Evolutionary conservation across 1,140 invertebrate genomes (phyloP).

Genomic region (Lerema accius): DNA sequence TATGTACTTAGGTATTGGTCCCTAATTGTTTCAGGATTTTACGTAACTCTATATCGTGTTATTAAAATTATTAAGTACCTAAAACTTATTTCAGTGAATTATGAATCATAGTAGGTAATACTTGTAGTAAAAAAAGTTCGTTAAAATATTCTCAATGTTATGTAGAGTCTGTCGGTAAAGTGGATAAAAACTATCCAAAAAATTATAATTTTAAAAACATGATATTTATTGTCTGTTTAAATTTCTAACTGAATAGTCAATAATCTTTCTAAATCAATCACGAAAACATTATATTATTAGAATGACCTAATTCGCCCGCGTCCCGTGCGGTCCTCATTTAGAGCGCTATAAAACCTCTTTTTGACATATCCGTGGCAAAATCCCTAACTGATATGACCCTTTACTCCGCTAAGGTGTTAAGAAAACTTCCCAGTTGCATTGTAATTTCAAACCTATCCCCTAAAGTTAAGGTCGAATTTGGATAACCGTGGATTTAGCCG

Average conservation of each 20-base stretch:
- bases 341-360: conserved; percentile 75
- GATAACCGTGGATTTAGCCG: conserved; percentile 35
- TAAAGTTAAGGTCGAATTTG: conserved; percentile 37
- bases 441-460: conserved; percentile 28
- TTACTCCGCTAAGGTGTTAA: conserved; percentile 77
- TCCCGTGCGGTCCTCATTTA: conserved; percentile 74
- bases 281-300: conserved; percentile 29
- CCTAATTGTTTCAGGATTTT: no score
- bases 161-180: no score
- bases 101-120: no score
- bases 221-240: no score
- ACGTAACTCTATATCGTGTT: no score
- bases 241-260: conserved; percentile 11
- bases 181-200: no score
- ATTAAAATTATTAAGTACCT: no score
- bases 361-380: conserved; percentile 81
- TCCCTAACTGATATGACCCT: conserved; percentile 79
- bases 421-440: conserved; percentile 39
- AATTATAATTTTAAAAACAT: no score
- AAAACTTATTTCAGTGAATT: no score
- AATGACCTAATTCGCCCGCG: conserved; percentile 63
- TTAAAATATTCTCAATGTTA: no score
- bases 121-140: no score
- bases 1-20: no score
- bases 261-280: conserved; percentile 30